Percentiles rank a stretch among this genome's conserved stretches.
These are phyloP conservation scores for Hesperophylax magnus DNA, from an alignment of 1,140 invertebrate species.

Conservation along the genomic window DNA sequence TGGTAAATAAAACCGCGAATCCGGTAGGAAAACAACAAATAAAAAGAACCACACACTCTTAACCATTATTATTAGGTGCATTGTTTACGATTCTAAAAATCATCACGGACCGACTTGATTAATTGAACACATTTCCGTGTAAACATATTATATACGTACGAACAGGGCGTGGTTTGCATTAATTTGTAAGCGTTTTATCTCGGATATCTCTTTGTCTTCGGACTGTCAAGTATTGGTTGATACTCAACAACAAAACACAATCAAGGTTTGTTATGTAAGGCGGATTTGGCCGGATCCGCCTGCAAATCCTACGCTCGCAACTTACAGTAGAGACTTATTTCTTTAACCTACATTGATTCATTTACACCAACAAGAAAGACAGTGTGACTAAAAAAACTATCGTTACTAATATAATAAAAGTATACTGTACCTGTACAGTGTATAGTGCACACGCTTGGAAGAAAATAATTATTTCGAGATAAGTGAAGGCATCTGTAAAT, in stretches of 20 bases:
- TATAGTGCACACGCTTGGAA: too few species aligned
- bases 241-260: conserved; percentile 21
- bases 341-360: conserved; percentile 26
- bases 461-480: too few species aligned
- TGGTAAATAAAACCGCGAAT: too few species aligned
- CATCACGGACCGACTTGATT: too few species aligned
- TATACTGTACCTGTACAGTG: too few species aligned
- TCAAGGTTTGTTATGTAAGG: conserved; percentile 37
- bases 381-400: conserved; percentile 15
- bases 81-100: too few species aligned
- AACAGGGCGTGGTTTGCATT: background rate
- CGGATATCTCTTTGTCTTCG: conserved; percentile 16
- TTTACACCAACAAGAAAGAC: conserved; percentile 37
- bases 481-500: too few species aligned
- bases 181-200: conserved; percentile 15
- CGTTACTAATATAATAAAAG: too few species aligned
- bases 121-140: background rate
- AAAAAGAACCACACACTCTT: too few species aligned
- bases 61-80: too few species aligned
- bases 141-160: background rate
- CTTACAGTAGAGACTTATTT: background rate
- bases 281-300: conserved; percentile 49
- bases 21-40: too few species aligned
- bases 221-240: conserved; percentile 27
- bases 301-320: conserved; percentile 44